Conservation (phyloP, 2,113 vertebrate genomes). For the Malaclemys terrapin region DNA sequence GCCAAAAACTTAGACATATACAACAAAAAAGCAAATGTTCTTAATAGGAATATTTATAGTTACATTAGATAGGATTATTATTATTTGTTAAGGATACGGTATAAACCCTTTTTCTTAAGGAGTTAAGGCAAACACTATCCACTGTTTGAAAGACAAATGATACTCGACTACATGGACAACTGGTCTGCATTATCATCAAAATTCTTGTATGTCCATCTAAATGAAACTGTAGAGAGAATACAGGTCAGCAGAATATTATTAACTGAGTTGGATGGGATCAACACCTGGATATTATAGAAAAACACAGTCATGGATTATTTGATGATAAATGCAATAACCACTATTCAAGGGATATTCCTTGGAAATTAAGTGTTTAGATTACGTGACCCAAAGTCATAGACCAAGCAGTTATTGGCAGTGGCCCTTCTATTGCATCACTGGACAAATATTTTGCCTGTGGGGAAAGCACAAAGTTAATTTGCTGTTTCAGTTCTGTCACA, state of each 20-base stretch:
- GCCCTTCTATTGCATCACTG: background rate
- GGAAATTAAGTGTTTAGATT: background rate
- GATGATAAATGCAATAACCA: background rate
- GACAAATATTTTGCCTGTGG: background rate
- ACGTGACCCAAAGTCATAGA: constrained; percentile 35
- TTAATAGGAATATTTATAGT: background rate
- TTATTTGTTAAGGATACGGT: background rate
- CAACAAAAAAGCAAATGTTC: background rate
- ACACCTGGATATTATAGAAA: no score
- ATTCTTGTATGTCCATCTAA: background rate
- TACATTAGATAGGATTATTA: background rate
- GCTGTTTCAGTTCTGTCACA: background rate
- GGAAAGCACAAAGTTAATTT: background rate
- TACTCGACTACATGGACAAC: background rate
- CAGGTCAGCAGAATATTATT: background rate
- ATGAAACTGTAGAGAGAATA: background rate
- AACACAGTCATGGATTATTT: background rate
- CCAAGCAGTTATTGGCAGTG: constrained; percentile 14
- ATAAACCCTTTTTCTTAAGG: background rate
- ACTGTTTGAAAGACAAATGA: background rate
- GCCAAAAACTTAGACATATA: background rate
- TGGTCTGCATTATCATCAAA: no score
- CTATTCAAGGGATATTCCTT: background rate
- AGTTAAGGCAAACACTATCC: background rate
- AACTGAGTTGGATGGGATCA: background rate